Base-by-base conservation (phyloP, 2,888 invertebrate species). In the Dryococelus australis region DNA sequence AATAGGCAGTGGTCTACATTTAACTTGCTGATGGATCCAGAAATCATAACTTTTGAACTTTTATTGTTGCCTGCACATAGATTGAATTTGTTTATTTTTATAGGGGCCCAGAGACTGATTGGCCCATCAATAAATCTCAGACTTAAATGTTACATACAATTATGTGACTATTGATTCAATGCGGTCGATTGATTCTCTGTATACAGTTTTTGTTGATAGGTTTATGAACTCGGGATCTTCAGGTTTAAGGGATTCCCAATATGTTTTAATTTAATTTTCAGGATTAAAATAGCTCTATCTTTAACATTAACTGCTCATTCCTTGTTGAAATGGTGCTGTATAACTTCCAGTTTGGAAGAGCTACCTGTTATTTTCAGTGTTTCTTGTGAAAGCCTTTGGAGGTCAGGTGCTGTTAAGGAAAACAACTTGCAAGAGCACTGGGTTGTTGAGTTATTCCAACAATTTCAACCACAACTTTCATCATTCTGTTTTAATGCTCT, bases 381-480 rank as follows among this genome's bases (percentile, higher is more conserved):
- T 86, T 86, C 80, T 81, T 86, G 43, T 43, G 81, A 86, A 35
- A 80, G 4, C 16, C 26, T 79, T 86, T 79, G n/a, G 9, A 79
- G 81, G 51, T 80, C 86, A 84, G 86, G 86, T 35, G 86, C 83
- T 43, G 86, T 86, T 83, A 86, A 86, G 86, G 24, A 84, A 47
- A 86, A 84, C 9, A 35, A 35, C 81, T 83, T n/a, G 80, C 43
- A 10, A 86, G 86, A 81, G 83, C 35, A 27, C 65, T 85, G 51
- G 43, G 47, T 65, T 87, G 51, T 80, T 86, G 81, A n/a, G 86
- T 86, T 83, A 86, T 86, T 81, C 86, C 86, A 81, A 84, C 86
- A 43, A 86, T 51, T 79, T 83, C 86, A 83, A 10, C 79, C 26
- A 84, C 35, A 16, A 28, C 86, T 83, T 86, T 86, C 83, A 86